phyloP scores from a whole-genome alignment of 2,888 invertebrate species.

The Morpho deidamia region DNA sequence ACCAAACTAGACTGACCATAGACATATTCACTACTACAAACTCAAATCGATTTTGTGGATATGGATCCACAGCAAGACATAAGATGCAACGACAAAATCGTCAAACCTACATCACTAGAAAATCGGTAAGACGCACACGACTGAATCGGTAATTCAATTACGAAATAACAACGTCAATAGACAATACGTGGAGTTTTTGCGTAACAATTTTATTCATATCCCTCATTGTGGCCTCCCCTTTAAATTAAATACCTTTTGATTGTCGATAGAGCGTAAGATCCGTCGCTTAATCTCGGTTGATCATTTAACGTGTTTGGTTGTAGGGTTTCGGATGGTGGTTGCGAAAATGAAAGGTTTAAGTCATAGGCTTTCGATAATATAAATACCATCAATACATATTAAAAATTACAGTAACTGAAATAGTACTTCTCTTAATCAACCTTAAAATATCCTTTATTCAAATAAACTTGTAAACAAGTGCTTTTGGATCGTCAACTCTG shows the following conservation, averaged over 20 bases:
- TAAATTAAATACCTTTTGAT: slow-evolving; percentile 49
- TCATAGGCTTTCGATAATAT: neutral
- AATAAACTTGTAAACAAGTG: too few species aligned
- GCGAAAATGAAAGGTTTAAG: slow-evolving; percentile 32
- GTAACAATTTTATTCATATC: slow-evolving; percentile 32
- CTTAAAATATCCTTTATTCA: too few species aligned
- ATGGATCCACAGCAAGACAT: too few species aligned
- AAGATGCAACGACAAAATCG: too few species aligned
- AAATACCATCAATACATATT: too few species aligned
- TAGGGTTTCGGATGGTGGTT: slow-evolving; percentile 34
- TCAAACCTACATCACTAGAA: neutral
- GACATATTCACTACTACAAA: too few species aligned
- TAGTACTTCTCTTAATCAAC: too few species aligned
- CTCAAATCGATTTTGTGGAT: too few species aligned
- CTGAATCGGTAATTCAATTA: slow-evolving; percentile 43
- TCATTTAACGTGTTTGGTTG: slow-evolving; percentile 47
- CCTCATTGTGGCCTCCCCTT: slow-evolving; percentile 23
- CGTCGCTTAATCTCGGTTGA: slow-evolving; percentile 58
- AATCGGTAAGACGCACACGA: slow-evolving; percentile 16
- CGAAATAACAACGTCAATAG: slow-evolving; percentile 33
- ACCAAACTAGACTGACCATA: too few species aligned
- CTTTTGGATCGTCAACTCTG: too few species aligned
- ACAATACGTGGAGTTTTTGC: slow-evolving; percentile 34
- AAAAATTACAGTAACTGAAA: too few species aligned
- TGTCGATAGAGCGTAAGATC: slow-evolving; percentile 57